Evolutionary conservation across 2,797 vertebrate species (phyloP), one percentile per base, ranked within the genome.

Genomic region (Karalla daura): DNA sequence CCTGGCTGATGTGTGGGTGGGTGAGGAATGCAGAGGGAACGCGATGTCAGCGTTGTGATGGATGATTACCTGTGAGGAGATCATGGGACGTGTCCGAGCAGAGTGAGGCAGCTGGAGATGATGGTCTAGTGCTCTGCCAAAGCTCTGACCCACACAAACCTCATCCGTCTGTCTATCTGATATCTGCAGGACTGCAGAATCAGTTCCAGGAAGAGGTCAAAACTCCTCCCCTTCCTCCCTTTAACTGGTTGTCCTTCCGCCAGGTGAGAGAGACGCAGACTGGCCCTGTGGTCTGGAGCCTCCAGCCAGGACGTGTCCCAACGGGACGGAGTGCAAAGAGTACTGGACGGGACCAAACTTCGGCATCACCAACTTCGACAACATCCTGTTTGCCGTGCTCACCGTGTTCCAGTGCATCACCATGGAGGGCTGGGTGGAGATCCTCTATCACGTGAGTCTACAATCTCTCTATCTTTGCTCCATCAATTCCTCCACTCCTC

Each of bases 391-490:
- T 25, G 96, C 98, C 1, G 94, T 99, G 76, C 93, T 99, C 43
- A 99, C 98, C 81, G 98, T 99, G 63, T 99, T 99, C 90, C 98
- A 99, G 92, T 98, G 98, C 71, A 98, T 99, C 83, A 99, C 98
- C 45, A 99, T 98, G 97, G 97, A 99, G 82, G 98, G 98, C 27
- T 99, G 98, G 98, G 96, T 95, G 0, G 98, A 99, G 49, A 96
- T 99, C 79, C 95, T 99, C 37, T 99, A 99, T 92, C 94, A 45
- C 17, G 93, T 94, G 46, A 93, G 93, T 92, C 43, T 36, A 10
- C 24, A 40, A 7, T 7, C 10, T 30, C 14, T 43, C 5, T 14
- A 4, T 23, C 13, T 43, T 32, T 5, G 13, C 1, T 21, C 18
- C 25, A 37, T 15, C 17, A 11, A 30, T 25, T 40, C n/a, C n/a